Base-by-base conservation (phyloP, 2,888 invertebrate species). In the Maniola hyperantus region DNA sequence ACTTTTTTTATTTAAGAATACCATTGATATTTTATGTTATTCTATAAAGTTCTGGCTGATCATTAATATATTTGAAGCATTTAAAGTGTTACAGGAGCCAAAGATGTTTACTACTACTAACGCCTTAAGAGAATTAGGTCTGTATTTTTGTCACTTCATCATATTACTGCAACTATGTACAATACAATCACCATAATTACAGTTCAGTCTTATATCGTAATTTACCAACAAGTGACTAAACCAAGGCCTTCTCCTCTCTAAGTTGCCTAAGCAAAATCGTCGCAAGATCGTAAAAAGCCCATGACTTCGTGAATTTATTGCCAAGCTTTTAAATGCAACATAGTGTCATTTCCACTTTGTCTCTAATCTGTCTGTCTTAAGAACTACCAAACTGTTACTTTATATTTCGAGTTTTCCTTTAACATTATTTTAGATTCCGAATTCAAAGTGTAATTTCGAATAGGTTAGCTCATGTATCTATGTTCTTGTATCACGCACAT, bases 251-350 rank as follows among this genome's bases (percentile, higher is more conserved):
- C 39, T 34, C 55, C 39, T 64, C 50, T 58, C 39, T 46, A 42
- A 13, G 55, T 67, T 67, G 61, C 55, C 53, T 58, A 61, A 67
- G 55, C 42, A 5, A 34, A 51, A 18, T 55, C 44, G 64, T 61
- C 44, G 51, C 50, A 55, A 59, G 60, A 59, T 69, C 66, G 66
- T 69, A 58, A 69, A 69, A 64, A 60, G 44, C 55, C 33, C 55
- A 55, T 60, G 42, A 48, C 50, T 44, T 58, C 46, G 46, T 26
- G 15, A 42, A 53, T 51, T 59, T 67, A 63, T 53, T 20, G 44
- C 58, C 51, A 18, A 57, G 46, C 48, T 36, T 55, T 39, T n/a
- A 34, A 48, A 6, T 44, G 42, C 26, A 20, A 58, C 44, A 59
- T 60, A 53, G 15, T 39, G 39, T 48, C 55, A 55, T 62, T 39